Conservation (phyloP, 2,888 invertebrate species). For the Tipula lateralis region DNA sequence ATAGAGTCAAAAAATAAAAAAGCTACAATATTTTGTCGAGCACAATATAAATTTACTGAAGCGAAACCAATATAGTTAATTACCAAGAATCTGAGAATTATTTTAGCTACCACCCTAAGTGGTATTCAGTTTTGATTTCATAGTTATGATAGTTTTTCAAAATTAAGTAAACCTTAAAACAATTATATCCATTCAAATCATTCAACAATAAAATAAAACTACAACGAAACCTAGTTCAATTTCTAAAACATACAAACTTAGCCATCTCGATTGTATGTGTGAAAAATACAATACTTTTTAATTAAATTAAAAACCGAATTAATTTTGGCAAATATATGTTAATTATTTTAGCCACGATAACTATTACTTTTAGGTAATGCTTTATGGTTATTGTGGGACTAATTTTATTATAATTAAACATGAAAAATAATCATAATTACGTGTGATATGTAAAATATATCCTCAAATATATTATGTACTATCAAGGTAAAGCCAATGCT, state of each 20-base stretch:
- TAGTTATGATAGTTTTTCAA: no score
- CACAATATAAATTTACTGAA: no score
- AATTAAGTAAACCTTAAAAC: no score
- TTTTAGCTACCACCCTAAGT: no score
- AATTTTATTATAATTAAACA: background rate
- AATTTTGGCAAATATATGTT: background rate
- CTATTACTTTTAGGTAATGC: background rate
- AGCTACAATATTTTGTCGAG: no score
- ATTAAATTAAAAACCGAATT: background rate
- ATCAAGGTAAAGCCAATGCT: background rate
- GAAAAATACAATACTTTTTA: background rate
- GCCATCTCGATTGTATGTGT: background rate
- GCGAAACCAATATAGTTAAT: no score
- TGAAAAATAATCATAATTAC: background rate
- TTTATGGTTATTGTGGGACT: background rate
- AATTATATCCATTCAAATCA: no score
- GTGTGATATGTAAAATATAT: background rate
- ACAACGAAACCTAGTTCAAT: background rate
- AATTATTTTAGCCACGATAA: background rate
- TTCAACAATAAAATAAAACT: no score
- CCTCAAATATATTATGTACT: background rate
- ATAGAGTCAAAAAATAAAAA: no score
- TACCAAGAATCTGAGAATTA: no score
- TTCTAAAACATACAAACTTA: background rate
- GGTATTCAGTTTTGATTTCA: no score